Base-by-base conservation (phyloP, 2,113 vertebrate species). In the Labeo catla region DNA sequence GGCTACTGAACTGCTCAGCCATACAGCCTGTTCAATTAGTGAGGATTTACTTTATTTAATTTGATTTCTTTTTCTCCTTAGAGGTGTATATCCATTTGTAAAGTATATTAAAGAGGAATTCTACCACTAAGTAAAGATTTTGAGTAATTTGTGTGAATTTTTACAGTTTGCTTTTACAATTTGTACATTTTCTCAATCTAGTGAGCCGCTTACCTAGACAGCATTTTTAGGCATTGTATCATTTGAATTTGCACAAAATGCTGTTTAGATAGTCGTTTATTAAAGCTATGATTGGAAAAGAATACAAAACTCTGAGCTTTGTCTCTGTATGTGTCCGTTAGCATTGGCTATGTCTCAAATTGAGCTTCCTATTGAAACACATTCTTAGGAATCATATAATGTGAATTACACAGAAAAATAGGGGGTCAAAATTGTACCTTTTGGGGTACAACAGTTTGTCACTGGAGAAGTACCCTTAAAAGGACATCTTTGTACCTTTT, bases 61-160 rank as follows among this genome's bases (percentile, higher is more conserved):
- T 80, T 61, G 28, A 43, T 77, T 77, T 47, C 1, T 52, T 70
- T 68, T 76, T 78, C 76, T 88, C 36, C 63, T 83, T 70, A 83
- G 84, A 85, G 79, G 76, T 86, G 80, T 88, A 86, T 88, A 88
- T 88, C 84, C 87, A 86, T 86, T 86, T 88, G 87, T 88, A 88
- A 85, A 85, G 66, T 85, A 83, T 88, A 88, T 83, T 88, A 88
- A 88, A 88, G 84, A 88, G 39, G 72, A 85, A 66, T 88, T 88
- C 73, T 83, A 88, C 87, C 85, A 83, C 50, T 28, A 49, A 50
- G 61, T 8, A 21, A 16, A 21, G 3, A 73, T 43, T 66, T 36
- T 4, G 21, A 72, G 8, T 52, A 45, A 54, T 65, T 66, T 10
- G 2, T 16, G 43, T 19, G 3, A 23, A 76, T 81, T 15, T 54